A percentile compares a stretch with the other conserved stretches of the same genome.
phyloP scores from a whole-genome alignment of 1,140 invertebrate species.

The Papilio aristodemus region DNA sequence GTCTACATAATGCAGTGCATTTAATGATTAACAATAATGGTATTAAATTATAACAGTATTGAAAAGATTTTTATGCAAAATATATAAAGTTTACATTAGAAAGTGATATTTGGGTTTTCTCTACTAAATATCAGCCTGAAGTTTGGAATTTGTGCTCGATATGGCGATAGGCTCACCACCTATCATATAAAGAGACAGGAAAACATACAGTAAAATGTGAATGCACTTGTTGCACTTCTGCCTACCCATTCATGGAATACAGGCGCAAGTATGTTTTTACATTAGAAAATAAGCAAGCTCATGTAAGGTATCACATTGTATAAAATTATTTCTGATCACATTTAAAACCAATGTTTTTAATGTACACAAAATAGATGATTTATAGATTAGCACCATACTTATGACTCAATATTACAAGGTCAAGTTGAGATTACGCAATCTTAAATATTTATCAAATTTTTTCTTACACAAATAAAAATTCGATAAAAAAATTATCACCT shows the following conservation, averaged over 20 bases:
- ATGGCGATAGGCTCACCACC: no score
- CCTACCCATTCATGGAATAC: no score
- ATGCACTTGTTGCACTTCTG: no score
- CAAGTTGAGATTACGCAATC: constrained; percentile 27
- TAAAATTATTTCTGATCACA: neutral
- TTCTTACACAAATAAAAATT: neutral
- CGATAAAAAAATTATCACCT: constrained; percentile 9
- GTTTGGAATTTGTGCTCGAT: no score
- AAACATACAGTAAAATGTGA: no score
- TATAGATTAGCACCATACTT: constrained; percentile 15
- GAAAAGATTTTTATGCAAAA: neutral
- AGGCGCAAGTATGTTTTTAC: no score
- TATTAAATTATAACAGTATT: neutral
- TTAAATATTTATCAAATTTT: neutral
- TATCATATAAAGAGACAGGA: no score
- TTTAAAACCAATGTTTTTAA: constrained; percentile 9
- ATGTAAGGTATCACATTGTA: neutral
- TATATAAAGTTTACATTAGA: neutral
- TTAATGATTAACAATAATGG: no score
- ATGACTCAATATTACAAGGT: constrained; percentile 18
- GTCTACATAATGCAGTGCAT: no score
- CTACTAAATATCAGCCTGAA: no score
- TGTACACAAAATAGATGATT: neutral
- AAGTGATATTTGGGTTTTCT: no score
- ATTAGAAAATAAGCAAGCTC: neutral